Conservation (phyloP, 1,140 invertebrate genomes). For the Scaptomyza graminum region DNA sequence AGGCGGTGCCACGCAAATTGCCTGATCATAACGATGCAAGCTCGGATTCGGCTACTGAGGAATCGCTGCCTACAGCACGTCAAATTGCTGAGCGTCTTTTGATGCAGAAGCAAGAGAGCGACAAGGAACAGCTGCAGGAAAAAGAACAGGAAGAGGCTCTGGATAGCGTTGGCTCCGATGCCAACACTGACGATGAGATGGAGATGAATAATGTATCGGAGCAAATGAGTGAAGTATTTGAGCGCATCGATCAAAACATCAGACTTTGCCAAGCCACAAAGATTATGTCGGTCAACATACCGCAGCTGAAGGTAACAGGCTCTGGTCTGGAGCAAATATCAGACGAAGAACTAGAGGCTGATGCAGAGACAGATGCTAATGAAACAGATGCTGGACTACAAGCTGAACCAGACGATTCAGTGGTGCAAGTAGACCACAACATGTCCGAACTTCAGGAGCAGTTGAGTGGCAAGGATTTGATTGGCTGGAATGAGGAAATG, state of each 20-base stretch:
- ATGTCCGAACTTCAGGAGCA: constrained; percentile 17
- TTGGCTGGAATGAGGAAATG: constrained; percentile 85
- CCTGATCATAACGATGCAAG: constrained; percentile 27
- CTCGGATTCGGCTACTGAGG: constrained; percentile 52
- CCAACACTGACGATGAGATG: constrained; percentile 41
- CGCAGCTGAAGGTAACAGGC: background rate
- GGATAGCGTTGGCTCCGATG: constrained; percentile 48
- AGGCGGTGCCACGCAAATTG: constrained; percentile 2
- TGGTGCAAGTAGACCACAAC: constrained; percentile 44
- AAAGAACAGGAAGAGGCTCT: constrained; percentile 2
- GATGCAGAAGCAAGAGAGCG: constrained; percentile 26
- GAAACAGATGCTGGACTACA: background rate
- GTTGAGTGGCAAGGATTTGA: constrained; percentile 33
- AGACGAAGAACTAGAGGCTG: background rate
- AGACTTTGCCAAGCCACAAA: background rate
- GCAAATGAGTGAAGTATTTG: constrained; percentile 42
- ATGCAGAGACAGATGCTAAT: background rate
- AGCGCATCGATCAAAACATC: constrained; percentile 40
- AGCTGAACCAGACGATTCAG: background rate
- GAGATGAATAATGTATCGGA: constrained; percentile 43
- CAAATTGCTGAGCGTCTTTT: constrained; percentile 72
- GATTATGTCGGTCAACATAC: background rate
- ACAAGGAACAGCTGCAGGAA: background rate
- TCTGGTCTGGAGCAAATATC: background rate
- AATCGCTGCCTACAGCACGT: constrained; percentile 59